A percentile compares a stretch with the other conserved stretches of the same genome.
These are phyloP conservation scores for Phrynosoma platyrhinos DNA, from an alignment of 2,113 vertebrate species.

Conservation along the genomic window DNA sequence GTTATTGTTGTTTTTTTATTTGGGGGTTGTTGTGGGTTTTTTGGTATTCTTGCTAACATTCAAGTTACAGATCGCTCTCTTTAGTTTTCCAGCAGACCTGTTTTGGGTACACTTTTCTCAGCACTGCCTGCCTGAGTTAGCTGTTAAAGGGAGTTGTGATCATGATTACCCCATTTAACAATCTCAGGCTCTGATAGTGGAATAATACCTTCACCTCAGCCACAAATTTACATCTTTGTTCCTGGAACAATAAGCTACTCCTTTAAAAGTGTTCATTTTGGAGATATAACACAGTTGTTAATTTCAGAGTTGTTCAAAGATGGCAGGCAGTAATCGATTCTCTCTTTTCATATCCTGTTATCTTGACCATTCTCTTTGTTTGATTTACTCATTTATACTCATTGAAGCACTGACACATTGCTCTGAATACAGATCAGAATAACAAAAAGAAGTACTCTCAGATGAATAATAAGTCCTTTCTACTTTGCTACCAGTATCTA, in stretches of 20 bases:
- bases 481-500: background rate
- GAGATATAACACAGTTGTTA: constrained; percentile 5
- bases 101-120: background rate
- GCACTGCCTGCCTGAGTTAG: too few relatives aligned
- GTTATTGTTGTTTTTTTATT: too few relatives aligned
- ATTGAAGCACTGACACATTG: background rate
- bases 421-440: constrained; percentile 22
- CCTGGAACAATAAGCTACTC: constrained; percentile 6
- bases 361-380: constrained; percentile 16
- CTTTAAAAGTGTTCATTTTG: background rate
- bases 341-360: constrained; percentile 1
- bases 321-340: constrained; percentile 4
- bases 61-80: background rate
- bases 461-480: background rate
- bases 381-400: constrained; percentile 24
- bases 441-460: background rate
- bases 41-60: background rate
- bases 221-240: constrained; percentile 7
- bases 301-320: constrained; percentile 28
- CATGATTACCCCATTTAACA: background rate
- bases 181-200: background rate
- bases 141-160: background rate
- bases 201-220: background rate
- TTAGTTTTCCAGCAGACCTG: background rate
- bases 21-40: too few relatives aligned